A percentile compares a stretch with the other conserved stretches of the same genome.
Evolutionary conservation across 2,113 vertebrate genomes (phyloP).

Genomic region (Nothoprocta pentlandii): DNA sequence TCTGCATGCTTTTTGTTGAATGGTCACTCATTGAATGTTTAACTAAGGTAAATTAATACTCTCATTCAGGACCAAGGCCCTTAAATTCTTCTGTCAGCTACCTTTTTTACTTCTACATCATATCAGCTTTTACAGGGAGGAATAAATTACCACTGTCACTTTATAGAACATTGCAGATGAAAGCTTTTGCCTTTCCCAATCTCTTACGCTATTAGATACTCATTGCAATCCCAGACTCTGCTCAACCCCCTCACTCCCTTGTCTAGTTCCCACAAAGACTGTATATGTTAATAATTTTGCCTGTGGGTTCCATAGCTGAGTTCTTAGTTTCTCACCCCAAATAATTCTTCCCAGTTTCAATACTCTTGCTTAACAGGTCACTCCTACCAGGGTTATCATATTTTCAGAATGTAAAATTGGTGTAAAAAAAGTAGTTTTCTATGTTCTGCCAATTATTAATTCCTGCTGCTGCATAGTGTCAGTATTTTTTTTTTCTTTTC

Average conservation of each 20-base stretch:
- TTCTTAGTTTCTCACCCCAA: too few species aligned
- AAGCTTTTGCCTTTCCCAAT: not conserved
- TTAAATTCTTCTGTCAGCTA: not conserved
- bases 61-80: not conserved
- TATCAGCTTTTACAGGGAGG: not conserved
- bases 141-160: not conserved
- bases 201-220: not conserved
- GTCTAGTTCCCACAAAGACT: too few species aligned
- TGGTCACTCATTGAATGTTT: not conserved
- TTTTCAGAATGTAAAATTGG: not conserved
- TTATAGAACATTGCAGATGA: not conserved
- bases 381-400: not conserved
- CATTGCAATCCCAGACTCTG: not conserved
- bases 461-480: too few species aligned
- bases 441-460: too few species aligned
- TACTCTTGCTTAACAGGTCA: not conserved
- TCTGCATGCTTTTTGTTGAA: not conserved
- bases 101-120: not conserved
- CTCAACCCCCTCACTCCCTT: not conserved
- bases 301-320: too few species aligned
- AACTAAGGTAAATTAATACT: not conserved
- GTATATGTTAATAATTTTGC: too few species aligned
- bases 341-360: too few species aligned
- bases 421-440: too few species aligned
- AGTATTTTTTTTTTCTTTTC: not conserved